Evolutionary conservation across 2,888 invertebrate species (phyloP).

Genomic region (Invenusta paracnida): DNA sequence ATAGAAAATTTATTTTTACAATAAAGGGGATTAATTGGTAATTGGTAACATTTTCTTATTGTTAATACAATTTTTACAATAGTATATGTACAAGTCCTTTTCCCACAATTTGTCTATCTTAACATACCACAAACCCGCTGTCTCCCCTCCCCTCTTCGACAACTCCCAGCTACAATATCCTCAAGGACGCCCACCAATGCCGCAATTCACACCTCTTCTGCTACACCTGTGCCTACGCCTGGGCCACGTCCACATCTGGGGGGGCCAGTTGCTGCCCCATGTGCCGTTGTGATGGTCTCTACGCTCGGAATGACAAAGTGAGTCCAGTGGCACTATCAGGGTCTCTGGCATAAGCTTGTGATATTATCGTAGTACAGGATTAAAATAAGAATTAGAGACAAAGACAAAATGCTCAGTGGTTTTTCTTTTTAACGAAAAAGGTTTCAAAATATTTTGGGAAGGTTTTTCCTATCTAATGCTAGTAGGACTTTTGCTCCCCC

Average conservation of each 20-base stretch:
- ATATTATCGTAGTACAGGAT: not conserved
- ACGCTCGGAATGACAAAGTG: constrained; percentile 37
- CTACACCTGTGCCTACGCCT: constrained; percentile 43
- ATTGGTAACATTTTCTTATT: no score
- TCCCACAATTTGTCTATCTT: no score
- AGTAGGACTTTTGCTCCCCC: no score
- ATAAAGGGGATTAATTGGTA: no score
- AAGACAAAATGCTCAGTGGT: no score
- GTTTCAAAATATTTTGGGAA: no score
- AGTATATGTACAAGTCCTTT: no score
- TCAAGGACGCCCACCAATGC: constrained; percentile 43
- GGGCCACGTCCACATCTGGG: constrained; percentile 31
- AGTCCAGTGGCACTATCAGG: not conserved
- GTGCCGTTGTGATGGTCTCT: constrained; percentile 39
- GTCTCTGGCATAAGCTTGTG: not conserved
- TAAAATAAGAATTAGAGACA: no score
- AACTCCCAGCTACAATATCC: constrained; percentile 37
- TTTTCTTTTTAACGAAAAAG: no score
- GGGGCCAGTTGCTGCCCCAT: constrained; percentile 42
- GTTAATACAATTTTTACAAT: no score
- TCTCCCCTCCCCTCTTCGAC: not conserved
- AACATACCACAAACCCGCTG: not conserved
- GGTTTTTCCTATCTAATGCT: no score
- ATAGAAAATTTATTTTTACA: not conserved
- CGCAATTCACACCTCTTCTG: constrained; percentile 44